These are phyloP conservation scores for Petaurus breviceps DNA, from an alignment of 2,113 vertebrate species.

Conservation along the genomic window DNA sequence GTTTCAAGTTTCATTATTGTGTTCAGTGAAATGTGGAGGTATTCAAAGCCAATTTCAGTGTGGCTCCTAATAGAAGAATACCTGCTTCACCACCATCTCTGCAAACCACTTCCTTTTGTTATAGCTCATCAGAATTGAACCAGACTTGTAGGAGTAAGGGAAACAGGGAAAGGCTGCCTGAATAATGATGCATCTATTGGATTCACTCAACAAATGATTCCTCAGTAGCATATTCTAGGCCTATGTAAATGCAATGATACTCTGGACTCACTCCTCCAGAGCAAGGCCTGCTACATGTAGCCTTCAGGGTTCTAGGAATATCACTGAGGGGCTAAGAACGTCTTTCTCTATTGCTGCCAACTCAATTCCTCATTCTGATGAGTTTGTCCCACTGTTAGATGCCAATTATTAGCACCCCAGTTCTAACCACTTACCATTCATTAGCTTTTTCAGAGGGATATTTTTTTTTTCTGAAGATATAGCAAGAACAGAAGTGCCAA, in stretches of 20 bases:
- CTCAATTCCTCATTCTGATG: neutral
- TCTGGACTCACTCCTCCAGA: neutral
- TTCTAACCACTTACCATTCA: neutral
- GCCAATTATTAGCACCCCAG: neutral
- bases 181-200: neutral
- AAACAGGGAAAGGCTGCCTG: neutral
- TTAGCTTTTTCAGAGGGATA: neutral
- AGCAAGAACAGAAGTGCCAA: neutral
- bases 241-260: neutral
- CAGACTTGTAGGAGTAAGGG: neutral
- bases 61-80: neutral
- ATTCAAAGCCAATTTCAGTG: neutral
- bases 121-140: neutral
- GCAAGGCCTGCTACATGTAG: neutral
- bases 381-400: neutral
- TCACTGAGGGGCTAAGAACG: neutral
- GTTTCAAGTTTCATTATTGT: neutral
- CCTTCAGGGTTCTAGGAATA: neutral
- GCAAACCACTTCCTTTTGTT: neutral
- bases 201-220: neutral
- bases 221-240: neutral
- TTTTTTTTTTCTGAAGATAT: neutral
- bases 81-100: neutral
- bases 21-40: neutral
- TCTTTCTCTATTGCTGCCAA: neutral